Base-by-base conservation (phyloP, 2,113 vertebrate genomes). In the Dipodomys merriami region DNA sequence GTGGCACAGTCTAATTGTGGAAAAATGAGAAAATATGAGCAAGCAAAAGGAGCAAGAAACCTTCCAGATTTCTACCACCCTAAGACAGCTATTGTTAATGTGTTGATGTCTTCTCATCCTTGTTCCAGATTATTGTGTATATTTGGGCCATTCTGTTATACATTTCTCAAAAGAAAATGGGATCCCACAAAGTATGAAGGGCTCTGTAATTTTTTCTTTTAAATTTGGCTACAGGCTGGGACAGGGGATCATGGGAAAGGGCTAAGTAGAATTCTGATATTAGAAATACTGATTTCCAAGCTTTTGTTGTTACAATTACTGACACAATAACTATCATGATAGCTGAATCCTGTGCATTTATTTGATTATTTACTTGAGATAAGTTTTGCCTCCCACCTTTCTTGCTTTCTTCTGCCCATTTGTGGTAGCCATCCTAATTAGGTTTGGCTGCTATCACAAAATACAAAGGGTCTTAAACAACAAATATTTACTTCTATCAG, bases 21-120 rank as follows among this genome's bases (percentile, higher is more conserved):
- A 90, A 90, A 91, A 81, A 94, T 80, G 91, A 93, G 95, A 89
- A 91, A 95, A 71, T 79, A 65, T 20, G 78, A 72, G 62, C 22
- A 46, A 90, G 30, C 64, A 8, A 83, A 90, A 93, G 85, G 44
- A 95, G 78, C 62, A 71, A 93, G 68, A 94, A 86, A 62, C 46
- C 35, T 6, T 72, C 67, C 86, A 90, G 89, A 93, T 92, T 93
- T 72, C 80, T 60, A 1, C 62, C 30, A n/a, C 23, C 73, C 82
- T 46, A n/a, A 77, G 74, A 81, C 72, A 87, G 93, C 78, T 91
- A 44, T 76, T 83, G 67, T 49, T 84, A 77, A 87, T 68, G 77
- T 77, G 82, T 12, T 67, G 67, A 64, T 60, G 86, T 74, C 72
- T 74, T 93, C 76, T 87, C 62, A 1, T 67, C 78, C 91, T 83